phyloP scores from a whole-genome alignment of 2,888 invertebrate genomes.

The Drosophila peninsularis region DNA sequence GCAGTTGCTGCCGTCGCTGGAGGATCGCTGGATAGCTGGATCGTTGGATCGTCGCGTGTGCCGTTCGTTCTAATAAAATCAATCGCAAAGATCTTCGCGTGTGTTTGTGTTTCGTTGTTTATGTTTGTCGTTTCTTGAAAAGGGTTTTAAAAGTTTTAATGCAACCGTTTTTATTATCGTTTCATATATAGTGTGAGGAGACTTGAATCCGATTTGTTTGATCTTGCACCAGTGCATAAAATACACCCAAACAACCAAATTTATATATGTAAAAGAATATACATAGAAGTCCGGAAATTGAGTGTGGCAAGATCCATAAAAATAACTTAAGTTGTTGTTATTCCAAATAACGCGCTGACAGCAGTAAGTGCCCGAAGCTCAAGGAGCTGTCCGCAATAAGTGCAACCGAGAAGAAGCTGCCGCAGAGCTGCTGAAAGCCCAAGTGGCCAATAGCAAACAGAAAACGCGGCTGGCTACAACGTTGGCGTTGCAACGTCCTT shows the following conservation, averaged over 20 bases:
- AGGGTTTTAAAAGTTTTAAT: constrained; percentile 70
- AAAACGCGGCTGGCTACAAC: constrained; percentile 26
- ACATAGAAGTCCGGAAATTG: constrained; percentile 36
- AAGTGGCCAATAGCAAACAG: constrained; percentile 45
- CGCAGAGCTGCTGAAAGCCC: constrained; percentile 39
- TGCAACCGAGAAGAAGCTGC: constrained; percentile 44
- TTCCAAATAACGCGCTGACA: constrained; percentile 68
- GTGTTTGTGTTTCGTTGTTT: constrained; percentile 48
- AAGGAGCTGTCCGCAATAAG: constrained; percentile 64
- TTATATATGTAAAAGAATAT: constrained; percentile 12
- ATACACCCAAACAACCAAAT: constrained; percentile 31
- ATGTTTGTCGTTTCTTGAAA: constrained; percentile 57
- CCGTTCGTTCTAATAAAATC: constrained; percentile 71
- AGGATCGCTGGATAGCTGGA: constrained; percentile 66
- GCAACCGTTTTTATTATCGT: constrained; percentile 76
- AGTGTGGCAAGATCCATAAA: constrained; percentile 68
- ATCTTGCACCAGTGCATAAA: constrained; percentile 62
- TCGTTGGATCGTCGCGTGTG: constrained; percentile 65
- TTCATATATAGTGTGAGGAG: constrained; percentile 59
- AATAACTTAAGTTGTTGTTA: constrained; percentile 66
- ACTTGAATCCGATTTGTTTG: constrained; percentile 60
- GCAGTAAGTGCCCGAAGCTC: constrained; percentile 65
- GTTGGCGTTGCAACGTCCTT: constrained; percentile 65
- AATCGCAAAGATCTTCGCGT: constrained; percentile 62
- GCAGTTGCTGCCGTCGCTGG: constrained; percentile 57